Base-by-base conservation (phyloP, 2,113 vertebrate species). In the Elephas maximus region DNA sequence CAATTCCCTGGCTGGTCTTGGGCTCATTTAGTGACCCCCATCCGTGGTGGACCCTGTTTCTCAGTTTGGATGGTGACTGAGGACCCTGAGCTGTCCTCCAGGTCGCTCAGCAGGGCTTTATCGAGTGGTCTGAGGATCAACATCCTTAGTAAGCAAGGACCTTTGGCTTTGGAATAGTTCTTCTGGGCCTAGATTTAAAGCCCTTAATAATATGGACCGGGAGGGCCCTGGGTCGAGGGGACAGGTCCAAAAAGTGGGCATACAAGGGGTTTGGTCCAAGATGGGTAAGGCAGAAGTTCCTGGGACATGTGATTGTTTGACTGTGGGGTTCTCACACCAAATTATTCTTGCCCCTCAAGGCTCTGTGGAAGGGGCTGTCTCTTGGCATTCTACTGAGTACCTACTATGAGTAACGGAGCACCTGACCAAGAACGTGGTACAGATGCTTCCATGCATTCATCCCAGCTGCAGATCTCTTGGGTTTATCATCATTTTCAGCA, bases 311-410 rank as follows among this genome's bases (percentile, higher is more conserved):
- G 65, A 17, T 45, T 48, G 11, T 30, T 80, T 41, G 37, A 69
- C 48, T 0, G 0, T 0, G 15, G 41, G 28, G 11, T 12, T 62
- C 7, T 53, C 84, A n/a, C 4, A 21, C 18, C 26, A n/a, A n/a
- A 7, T 53, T 71, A 60, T n/a, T 71, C 60, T n/a, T 45, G 44
- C 1, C 3, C 37, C 28, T 44, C 0, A 0, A 79, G 7, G 23
- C 51, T 91, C 86, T 53, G 12, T 80, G 63, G 74, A 90, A 44
- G 53, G 48, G 33, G 23, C 2, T 18, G 1, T 24, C 53, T 37
- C 44, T 21, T 20, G 11, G 33, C 6, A 11, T 74, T 57, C 65
- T 67, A 0, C 44, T 62, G 21, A 0, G 3, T 1, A 33, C 83
- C 30, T 6, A 41, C n/a, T n/a, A 0, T 21, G 8, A 67, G n/a